Conservation (phyloP, 2,888 invertebrate species). For the Drosophila prostipennis region DNA sequence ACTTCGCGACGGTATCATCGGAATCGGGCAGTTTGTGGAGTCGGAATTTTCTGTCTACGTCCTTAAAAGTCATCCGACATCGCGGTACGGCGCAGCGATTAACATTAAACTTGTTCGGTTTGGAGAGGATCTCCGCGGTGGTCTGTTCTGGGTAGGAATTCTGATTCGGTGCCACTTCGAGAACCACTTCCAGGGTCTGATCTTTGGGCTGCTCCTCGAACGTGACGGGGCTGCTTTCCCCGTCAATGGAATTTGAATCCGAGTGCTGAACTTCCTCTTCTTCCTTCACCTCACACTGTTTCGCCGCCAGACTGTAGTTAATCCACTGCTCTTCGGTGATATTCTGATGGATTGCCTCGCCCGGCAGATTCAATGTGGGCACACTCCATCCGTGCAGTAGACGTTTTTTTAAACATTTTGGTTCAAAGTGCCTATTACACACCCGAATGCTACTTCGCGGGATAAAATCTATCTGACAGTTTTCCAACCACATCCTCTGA, state of each 20-base stretch:
- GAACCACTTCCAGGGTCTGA: not conserved
- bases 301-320: too few species aligned
- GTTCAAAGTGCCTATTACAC: not conserved
- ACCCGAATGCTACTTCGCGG: not conserved
- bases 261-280: not conserved
- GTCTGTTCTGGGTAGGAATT: too few species aligned
- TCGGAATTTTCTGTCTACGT: not conserved
- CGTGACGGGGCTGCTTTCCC: not conserved
- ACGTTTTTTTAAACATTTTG: not conserved
- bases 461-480: not conserved
- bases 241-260: not conserved
- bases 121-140: not conserved
- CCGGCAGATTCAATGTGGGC: not conserved
- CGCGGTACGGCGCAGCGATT: slow-evolving; percentile 1
- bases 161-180: too few species aligned
- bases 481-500: not conserved
- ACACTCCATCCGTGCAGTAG: not conserved
- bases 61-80: not conserved
- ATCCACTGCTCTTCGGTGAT: not conserved
- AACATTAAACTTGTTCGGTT: not conserved
- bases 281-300: too few species aligned
- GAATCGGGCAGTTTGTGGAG: not conserved
- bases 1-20: not conserved
- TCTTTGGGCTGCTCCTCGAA: not conserved
- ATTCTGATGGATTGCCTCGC: not conserved